Percentiles rank a stretch among this genome's conserved stretches.
phyloP scores from a whole-genome alignment of 2,797 vertebrate species.

The Gastrophryne carolinensis region DNA sequence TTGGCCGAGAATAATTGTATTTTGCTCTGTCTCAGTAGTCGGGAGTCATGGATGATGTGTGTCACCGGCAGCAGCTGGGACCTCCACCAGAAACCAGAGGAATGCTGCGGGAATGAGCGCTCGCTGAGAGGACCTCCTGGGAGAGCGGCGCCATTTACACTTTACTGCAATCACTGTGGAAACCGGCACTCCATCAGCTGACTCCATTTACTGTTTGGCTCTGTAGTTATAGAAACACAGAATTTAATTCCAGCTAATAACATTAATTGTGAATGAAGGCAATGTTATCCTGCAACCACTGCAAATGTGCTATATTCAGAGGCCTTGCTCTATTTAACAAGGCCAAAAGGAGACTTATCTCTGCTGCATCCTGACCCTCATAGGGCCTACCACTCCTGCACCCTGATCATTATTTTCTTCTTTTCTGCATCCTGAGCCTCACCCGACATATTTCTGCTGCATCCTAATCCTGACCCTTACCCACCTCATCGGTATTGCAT shows the following conservation, averaged over 20 bases:
- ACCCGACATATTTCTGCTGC: no score
- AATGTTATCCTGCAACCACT: no score
- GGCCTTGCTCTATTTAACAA: no score
- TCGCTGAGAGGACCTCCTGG: neutral
- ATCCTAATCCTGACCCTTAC: no score
- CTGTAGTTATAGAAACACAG: neutral
- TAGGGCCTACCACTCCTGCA: no score
- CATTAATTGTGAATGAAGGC: no score
- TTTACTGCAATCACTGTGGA: neutral
- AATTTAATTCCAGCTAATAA: neutral
- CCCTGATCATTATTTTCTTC: no score
- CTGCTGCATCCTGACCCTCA: no score
- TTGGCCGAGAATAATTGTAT: neutral
- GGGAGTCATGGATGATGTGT: slow-evolving; percentile 4
- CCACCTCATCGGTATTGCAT: no score
- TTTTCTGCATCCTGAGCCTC: no score
- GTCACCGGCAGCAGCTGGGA: slow-evolving; percentile 18
- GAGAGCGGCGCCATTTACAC: neutral
- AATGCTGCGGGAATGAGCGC: neutral
- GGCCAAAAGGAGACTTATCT: no score
- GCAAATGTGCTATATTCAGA: no score
- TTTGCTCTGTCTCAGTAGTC: slow-evolving; percentile 3
- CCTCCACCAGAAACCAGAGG: neutral
- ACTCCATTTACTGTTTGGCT: neutral
- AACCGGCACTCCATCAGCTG: neutral